Evolutionary conservation across 2,113 vertebrate species (phyloP), one percentile per base, ranked within the genome.

Genomic region (Psittacula cyanocephala): DNA sequence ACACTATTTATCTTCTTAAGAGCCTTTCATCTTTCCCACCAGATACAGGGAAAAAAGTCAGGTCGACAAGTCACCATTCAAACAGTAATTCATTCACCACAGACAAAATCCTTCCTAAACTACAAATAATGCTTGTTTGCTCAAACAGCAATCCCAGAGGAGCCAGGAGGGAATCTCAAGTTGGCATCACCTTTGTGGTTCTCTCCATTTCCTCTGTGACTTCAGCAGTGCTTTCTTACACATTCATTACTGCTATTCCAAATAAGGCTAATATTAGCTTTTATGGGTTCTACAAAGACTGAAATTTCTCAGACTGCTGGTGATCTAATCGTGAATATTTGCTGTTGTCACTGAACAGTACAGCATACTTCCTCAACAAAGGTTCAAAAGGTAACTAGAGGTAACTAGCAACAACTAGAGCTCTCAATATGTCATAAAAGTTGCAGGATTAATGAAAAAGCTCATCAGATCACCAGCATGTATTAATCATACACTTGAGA

Each of bases 381-480:
- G 14, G 35, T 83, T 74, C 71, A 67, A 68, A 74, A 74, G 14
- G 31, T 35, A 74, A 52, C 19, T 14, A 75, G 18, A 74, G 14
- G 31, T 35, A 74, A 52, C 19, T 14, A 75, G 16, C 31, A 75
- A 28, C 7, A 89, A 55, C 35, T 43, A 17, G 2, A 11, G 1
- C 6, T 50, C 47, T 64, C 68, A 2, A 0, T 37, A 44, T 6
- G 3, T 52, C 2, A 2, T 20, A 65, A 3, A 85, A 88, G 2
- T 44, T 55, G 20, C 11, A 55, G 31, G 17, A 81, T 88, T 67
- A 74, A 60, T 65, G 39, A 90, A 70, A 13, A 35, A 62, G 12
- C 1, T 22, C 44, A 77, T 39, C 18, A 77, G 29, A 86, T 17
- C 55, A 77, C 10, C 17, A 76, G 16, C 7, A 33, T 3, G 19